Conservation (phyloP, 2,113 vertebrate species). For the Ophthalmolycus amberensis region DNA sequence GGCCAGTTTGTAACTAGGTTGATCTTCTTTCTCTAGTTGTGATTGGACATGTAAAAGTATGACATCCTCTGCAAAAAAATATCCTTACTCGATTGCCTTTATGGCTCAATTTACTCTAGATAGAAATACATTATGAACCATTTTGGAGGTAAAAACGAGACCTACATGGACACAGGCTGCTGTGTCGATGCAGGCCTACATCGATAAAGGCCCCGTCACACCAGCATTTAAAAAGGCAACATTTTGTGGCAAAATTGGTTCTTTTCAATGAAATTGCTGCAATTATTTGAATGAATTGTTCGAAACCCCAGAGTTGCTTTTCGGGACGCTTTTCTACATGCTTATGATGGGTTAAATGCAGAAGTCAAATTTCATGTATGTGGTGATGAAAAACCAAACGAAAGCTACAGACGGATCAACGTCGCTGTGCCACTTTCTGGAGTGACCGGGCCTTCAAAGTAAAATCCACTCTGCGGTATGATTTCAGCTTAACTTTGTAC, state of each 20-base stretch:
- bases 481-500: conserved; percentile 63
- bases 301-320: not conserved
- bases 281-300: not conserved
- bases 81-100: conserved; percentile 11
- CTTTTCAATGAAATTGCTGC: not conserved
- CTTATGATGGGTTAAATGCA: too few species aligned
- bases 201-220: conserved; percentile 55
- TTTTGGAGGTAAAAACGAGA: not conserved
- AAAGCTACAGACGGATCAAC: not conserved
- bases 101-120: conserved; percentile 24
- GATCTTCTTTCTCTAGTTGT: conserved; percentile 47
- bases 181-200: not conserved
- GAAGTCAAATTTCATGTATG: too few species aligned
- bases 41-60: conserved; percentile 42
- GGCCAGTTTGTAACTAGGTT: conserved; percentile 36
- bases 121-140: not conserved
- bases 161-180: conserved; percentile 13
- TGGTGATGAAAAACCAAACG: not conserved
- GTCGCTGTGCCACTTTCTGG: conserved; percentile 10
- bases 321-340: too few species aligned
- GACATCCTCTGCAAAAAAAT: conserved; percentile 29
- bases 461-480: conserved; percentile 24
- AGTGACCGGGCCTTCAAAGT: conserved; percentile 52
- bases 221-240: conserved; percentile 9
- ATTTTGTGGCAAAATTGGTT: not conserved